These are phyloP conservation scores for Microchirus variegatus DNA, from an alignment of 2,797 vertebrate species.

Conservation along the genomic window DNA sequence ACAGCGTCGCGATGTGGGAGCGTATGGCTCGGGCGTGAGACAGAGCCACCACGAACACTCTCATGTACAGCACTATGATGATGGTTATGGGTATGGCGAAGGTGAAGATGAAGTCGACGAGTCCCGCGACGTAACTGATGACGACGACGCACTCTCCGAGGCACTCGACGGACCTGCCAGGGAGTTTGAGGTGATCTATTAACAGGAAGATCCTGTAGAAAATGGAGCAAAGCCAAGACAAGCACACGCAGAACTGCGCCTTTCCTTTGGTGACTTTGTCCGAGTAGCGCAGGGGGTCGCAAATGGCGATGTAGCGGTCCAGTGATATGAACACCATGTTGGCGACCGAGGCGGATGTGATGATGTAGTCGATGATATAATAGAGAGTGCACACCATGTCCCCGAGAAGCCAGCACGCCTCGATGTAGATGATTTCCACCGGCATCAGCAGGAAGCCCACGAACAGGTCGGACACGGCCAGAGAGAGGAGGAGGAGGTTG, in stretches of 20 bases:
- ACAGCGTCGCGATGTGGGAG: conserved; percentile 8
- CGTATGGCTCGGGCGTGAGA: conserved; percentile 56
- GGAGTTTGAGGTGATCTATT: conserved; percentile 35
- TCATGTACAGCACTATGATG: conserved; percentile 57
- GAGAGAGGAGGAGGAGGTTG: conserved; percentile 59
- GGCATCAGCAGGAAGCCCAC: conserved; percentile 57
- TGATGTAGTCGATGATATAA: conserved; percentile 33
- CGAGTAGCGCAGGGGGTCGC: conserved; percentile 45
- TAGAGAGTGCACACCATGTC: conserved; percentile 43
- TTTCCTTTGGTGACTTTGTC: conserved; percentile 26
- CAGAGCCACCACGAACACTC: conserved; percentile 57
- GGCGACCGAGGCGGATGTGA: conserved; percentile 39
- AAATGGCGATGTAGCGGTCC: conserved; percentile 59
- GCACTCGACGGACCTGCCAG: conserved; percentile 50
- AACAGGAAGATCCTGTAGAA: conserved; percentile 29
- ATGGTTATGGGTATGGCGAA: conserved; percentile 43
- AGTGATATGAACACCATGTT: conserved; percentile 58
- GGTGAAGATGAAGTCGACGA: conserved; percentile 54
- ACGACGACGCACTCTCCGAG: conserved; percentile 64
- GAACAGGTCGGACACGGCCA: conserved; percentile 51
- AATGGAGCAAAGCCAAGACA: conserved; percentile 44
- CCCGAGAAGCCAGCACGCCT: conserved; percentile 61
- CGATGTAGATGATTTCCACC: conserved; percentile 39
- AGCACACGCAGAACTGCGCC: conserved; percentile 3
- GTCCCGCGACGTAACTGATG: conserved; percentile 22